Conservation (phyloP, 2,888 invertebrate species). For the Hofmannophila pseudospretella region DNA sequence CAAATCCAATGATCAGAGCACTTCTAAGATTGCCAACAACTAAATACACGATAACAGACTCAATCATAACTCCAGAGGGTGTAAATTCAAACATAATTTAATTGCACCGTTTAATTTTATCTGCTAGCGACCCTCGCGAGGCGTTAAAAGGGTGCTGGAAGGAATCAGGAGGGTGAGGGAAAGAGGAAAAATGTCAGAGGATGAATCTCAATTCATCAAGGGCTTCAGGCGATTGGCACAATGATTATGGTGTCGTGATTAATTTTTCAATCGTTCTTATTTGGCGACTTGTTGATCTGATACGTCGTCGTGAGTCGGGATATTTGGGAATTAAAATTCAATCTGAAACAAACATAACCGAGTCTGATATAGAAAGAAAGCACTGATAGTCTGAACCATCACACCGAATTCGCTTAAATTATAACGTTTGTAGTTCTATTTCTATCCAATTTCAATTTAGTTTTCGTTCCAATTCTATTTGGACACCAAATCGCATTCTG, state of each 20-base stretch:
- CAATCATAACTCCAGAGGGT: conserved; percentile 37
- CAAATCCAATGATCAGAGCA: conserved; percentile 16
- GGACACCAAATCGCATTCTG: too few relatives aligned
- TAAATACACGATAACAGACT: conserved; percentile 37
- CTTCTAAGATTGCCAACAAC: conserved; percentile 21
- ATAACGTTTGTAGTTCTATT: too few relatives aligned
- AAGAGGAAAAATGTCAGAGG: conserved; percentile 41
- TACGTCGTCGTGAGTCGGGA: conserved; percentile 11
- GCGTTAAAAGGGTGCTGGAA: conserved; percentile 60
- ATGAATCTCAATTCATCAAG: conserved; percentile 8
- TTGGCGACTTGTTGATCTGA: background rate
- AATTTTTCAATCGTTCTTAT: conserved; percentile 32
- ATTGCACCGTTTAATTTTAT: conserved; percentile 59
- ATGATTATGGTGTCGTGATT: conserved; percentile 47
- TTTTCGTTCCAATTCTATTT: too few relatives aligned
- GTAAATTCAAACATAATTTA: conserved; percentile 52
- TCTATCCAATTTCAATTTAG: too few relatives aligned
- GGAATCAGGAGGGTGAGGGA: conserved; percentile 40
- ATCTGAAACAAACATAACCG: too few relatives aligned
- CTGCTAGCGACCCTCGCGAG: conserved; percentile 41
- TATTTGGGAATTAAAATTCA: too few relatives aligned
- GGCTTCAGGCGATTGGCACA: conserved; percentile 38
- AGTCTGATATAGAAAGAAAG: too few relatives aligned
- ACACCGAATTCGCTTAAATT: too few relatives aligned
- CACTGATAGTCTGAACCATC: too few relatives aligned